These are phyloP conservation scores for Lordiphosa mommai DNA, from an alignment of 1,140 invertebrate species.

Conservation along the genomic window DNA sequence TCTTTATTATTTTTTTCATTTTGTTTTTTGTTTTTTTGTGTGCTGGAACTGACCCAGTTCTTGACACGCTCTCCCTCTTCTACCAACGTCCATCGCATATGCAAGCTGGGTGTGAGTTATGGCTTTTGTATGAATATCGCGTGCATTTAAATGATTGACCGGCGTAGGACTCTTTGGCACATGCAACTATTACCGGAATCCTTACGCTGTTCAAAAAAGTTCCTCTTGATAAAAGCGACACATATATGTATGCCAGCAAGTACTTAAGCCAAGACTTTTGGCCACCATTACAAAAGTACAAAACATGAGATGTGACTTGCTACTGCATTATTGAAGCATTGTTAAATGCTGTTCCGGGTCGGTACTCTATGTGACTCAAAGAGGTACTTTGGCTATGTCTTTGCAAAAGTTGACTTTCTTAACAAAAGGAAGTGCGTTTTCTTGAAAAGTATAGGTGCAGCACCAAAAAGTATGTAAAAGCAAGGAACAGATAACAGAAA, in stretches of 20 bases:
- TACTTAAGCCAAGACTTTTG: not conserved
- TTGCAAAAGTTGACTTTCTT: no score
- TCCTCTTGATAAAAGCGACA: conserved; percentile 21
- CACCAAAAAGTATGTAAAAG: no score
- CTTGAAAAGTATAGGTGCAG: no score
- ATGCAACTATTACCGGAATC: conserved; percentile 53
- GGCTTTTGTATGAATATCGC: conserved; percentile 49
- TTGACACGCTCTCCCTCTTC: conserved; percentile 43
- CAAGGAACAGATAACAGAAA: no score
- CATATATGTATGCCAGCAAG: conserved; percentile 2
- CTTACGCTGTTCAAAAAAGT: conserved; percentile 32
- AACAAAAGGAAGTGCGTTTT: no score
- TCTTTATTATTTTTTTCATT: conserved; percentile 68
- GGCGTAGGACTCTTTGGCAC: conserved; percentile 30
- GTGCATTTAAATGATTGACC: conserved; percentile 77
- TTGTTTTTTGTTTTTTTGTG: conserved; percentile 59
- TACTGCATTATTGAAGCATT: no score
- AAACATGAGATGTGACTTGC: no score
- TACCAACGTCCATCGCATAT: conserved; percentile 22
- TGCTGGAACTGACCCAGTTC: conserved; percentile 58
- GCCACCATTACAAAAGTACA: no score
- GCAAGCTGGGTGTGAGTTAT: conserved; percentile 50
- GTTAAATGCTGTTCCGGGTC: no score
- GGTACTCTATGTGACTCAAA: no score
- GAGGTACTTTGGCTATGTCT: no score